These are phyloP conservation scores for Meganola albula DNA, from an alignment of 2,888 invertebrate genomes.

Conservation along the genomic window DNA sequence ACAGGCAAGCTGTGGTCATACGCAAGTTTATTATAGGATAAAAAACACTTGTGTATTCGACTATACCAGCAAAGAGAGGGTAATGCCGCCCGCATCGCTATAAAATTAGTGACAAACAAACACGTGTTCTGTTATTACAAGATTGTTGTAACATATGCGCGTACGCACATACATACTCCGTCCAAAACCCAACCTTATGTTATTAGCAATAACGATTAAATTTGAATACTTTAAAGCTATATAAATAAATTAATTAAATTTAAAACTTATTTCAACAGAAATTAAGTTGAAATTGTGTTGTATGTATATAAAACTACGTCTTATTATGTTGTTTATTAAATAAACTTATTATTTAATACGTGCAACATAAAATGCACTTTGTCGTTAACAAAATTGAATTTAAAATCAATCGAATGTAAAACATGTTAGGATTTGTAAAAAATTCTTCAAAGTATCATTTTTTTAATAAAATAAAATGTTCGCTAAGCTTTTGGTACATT, in stretches of 20 bases:
- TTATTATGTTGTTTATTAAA: not conserved
- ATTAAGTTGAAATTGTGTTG: slow-evolving; percentile 6
- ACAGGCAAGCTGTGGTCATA: not conserved
- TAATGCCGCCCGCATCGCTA: slow-evolving; percentile 33
- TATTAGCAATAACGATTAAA: rapidly evolving
- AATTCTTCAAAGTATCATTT: too few relatives aligned
- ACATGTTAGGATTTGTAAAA: too few relatives aligned
- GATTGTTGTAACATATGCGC: slow-evolving; percentile 26
- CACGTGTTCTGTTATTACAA: slow-evolving; percentile 18
- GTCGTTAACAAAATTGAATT: not conserved
- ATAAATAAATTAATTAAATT: not conserved
- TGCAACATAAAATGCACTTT: not conserved
- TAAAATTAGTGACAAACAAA: slow-evolving; percentile 35
- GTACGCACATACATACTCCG: slow-evolving; percentile 11
- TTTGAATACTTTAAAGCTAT: not conserved
- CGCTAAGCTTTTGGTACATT: too few relatives aligned
- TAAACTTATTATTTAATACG: not conserved
- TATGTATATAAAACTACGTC: not conserved
- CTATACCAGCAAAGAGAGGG: too few relatives aligned
- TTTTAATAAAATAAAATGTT: too few relatives aligned
- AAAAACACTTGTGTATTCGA: slow-evolving; percentile 17
- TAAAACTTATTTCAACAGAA: rapidly evolving
- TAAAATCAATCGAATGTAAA: not conserved
- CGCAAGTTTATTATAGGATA: too few relatives aligned
- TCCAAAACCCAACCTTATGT: slow-evolving; percentile 3